phyloP scores from a whole-genome alignment of 1,140 invertebrate species.

The Colletes latitarsis region DNA sequence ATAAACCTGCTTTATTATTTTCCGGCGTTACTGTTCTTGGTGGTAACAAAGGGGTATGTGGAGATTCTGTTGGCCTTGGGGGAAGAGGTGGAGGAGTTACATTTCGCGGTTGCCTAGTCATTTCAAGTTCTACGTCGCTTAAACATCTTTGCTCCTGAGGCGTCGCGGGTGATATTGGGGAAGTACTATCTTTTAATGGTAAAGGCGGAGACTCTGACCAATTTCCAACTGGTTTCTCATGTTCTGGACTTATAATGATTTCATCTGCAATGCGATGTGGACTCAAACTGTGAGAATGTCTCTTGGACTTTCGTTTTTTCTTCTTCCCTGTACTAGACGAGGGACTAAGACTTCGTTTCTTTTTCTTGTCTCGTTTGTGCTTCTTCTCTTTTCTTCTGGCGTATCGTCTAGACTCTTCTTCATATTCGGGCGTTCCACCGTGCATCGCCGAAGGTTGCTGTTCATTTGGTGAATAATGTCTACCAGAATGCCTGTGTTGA shows the following conservation, averaged over 20 bases:
- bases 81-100: slow-evolving; percentile 72
- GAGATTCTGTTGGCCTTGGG: slow-evolving; percentile 77
- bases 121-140: slow-evolving; percentile 77
- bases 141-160: slow-evolving; percentile 74
- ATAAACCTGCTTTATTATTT: slow-evolving; percentile 45
- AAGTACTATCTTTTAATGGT: slow-evolving; percentile 78
- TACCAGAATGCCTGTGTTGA: slow-evolving; percentile 63
- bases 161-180: slow-evolving; percentile 84
- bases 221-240: slow-evolving; percentile 62
- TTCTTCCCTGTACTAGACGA: slow-evolving; percentile 82
- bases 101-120: slow-evolving; percentile 71
- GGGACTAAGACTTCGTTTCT: slow-evolving; percentile 81
- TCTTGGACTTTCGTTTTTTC: slow-evolving; percentile 86
- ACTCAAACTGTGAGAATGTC: slow-evolving; percentile 85
- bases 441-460: slow-evolving; percentile 52
- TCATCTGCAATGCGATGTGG: slow-evolving; percentile 68
- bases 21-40: slow-evolving; percentile 80
- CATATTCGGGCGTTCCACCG: slow-evolving; percentile 69
- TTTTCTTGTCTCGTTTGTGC: slow-evolving; percentile 86
- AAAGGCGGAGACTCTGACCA: slow-evolving; percentile 75
- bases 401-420: slow-evolving; percentile 75
- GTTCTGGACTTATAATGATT: slow-evolving; percentile 54
- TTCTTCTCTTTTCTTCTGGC: slow-evolving; percentile 84
- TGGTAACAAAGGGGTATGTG: slow-evolving; percentile 83
- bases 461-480: slow-evolving; percentile 65